Evolutionary conservation across 2,888 invertebrate species (phyloP), one percentile per base, ranked within the genome.

Genomic region (Drosophila paucipuncta): DNA sequence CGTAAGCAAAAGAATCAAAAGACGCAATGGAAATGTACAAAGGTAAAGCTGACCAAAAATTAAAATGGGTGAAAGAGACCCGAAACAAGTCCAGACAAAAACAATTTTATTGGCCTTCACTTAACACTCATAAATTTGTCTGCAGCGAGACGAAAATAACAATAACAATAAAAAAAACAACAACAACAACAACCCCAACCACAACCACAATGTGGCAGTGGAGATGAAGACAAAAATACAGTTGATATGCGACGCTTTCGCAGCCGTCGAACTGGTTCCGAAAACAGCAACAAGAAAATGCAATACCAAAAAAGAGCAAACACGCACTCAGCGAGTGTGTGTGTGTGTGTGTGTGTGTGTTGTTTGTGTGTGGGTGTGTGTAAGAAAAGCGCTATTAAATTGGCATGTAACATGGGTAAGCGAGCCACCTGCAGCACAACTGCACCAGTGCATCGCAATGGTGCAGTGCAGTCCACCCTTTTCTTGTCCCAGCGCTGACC

Each of bases 111-210:
- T 91, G 88, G 90, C 89, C 85, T 89, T 86, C 91, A 90, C 86
- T 88, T 88, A 82, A 79, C 80, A 85, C 78, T 91, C 91, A 91
- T 90, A 90, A 90, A 90, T 91, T 91, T 90, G 86, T 88, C 91
- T 82, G 87, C 80, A 47, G 73, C 77, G 58, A 75, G 82, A 70
- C 73, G 30, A 41, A 39, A 68, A 60, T 39, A 60, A 41, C 25
- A 59, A 43, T 18, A 67, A 52, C 41, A 39, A 28, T 39, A 31
- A 31, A 31, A 31, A 31, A 2, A 55, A 58, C 30, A 50, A 57
- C 11, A 43, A 54, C 43, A 31, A 25, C n/a, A 33, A 33, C 11
- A 39, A 33, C 16, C 37, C 2, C 31, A 43, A 30, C 35, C 18
- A 25, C 37, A 58, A 57, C 31, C 55, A 35, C 57, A 65, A 70